These are phyloP conservation scores for Prosapia bicincta DNA, from an alignment of 2,888 invertebrate species.

Conservation along the genomic window DNA sequence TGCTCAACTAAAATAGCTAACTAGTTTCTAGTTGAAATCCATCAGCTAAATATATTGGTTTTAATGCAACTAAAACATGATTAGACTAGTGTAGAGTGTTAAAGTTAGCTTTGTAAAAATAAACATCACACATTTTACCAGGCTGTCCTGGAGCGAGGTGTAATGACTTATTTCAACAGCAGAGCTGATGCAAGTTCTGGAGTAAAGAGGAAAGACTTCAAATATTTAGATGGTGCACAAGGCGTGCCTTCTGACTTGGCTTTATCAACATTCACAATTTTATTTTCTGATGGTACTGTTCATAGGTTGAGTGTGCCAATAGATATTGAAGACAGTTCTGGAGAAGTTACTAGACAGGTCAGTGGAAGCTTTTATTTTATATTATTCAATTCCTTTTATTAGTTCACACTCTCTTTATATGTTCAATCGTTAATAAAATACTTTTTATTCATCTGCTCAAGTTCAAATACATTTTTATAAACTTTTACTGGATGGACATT, in stretches of 20 bases:
- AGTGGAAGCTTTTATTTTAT: too few relatives aligned
- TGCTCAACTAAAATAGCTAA: too few relatives aligned
- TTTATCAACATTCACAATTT: constrained; percentile 50
- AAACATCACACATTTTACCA: constrained; percentile 37
- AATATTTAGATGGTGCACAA: constrained; percentile 61
- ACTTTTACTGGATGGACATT: too few relatives aligned
- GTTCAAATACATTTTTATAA: too few relatives aligned
- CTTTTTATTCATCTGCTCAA: too few relatives aligned
- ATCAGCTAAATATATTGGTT: too few relatives aligned
- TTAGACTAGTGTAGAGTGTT: too few relatives aligned
- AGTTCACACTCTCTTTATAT: too few relatives aligned
- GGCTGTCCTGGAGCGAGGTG: constrained; percentile 64
- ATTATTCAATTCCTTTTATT: too few relatives aligned
- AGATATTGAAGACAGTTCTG: constrained; percentile 42
- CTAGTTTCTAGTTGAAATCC: too few relatives aligned
- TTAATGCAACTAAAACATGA: not conserved
- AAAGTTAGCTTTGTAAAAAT: too few relatives aligned
- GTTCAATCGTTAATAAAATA: too few relatives aligned
- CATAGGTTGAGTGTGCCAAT: constrained; percentile 53
- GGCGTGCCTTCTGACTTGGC: constrained; percentile 49
- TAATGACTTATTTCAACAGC: constrained; percentile 57
- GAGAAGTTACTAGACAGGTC: constrained; percentile 51
- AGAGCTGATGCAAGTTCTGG: constrained; percentile 62
- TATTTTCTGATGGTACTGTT: constrained; percentile 57
- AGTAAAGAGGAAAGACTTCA: constrained; percentile 55